Percentiles rank a stretch among this genome's conserved stretches.
These are phyloP conservation scores for Chaetorhynchus papuensis DNA, from an alignment of 2,113 vertebrate genomes.

Conservation along the genomic window DNA sequence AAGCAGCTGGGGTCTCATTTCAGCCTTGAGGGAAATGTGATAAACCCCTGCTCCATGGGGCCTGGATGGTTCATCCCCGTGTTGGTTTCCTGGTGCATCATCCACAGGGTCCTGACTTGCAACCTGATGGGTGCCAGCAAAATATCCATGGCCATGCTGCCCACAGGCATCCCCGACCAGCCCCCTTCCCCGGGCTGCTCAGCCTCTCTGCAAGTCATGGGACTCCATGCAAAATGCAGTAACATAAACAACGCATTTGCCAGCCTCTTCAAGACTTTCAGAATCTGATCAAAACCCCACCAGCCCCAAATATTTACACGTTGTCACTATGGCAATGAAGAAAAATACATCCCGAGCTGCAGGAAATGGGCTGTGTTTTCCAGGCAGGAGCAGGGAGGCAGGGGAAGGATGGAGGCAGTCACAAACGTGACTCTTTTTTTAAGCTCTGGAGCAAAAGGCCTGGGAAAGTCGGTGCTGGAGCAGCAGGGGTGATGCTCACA, in stretches of 20 bases:
- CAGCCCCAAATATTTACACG: not conserved
- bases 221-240: not conserved
- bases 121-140: not conserved
- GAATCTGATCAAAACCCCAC: not conserved
- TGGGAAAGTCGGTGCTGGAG: not conserved
- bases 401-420: not conserved
- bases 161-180: not conserved
- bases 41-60: not conserved
- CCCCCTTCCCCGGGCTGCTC: not conserved
- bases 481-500: not conserved
- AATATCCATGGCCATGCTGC: rapidly evolving
- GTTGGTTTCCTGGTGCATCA: not conserved
- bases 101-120: not conserved
- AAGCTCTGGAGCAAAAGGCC: not conserved
- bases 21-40: not conserved
- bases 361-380: not conserved
- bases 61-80: not conserved
- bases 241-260: not conserved
- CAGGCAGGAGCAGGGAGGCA: not conserved
- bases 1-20: not conserved
- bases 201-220: not conserved
- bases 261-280: not conserved
- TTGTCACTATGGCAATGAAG: slow-evolving; percentile 24
- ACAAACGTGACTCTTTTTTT: not conserved
- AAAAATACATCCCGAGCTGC: slow-evolving; percentile 14